These are phyloP conservation scores for Clinocottus analis DNA, from an alignment of 2,113 vertebrate species.

Conservation along the genomic window DNA sequence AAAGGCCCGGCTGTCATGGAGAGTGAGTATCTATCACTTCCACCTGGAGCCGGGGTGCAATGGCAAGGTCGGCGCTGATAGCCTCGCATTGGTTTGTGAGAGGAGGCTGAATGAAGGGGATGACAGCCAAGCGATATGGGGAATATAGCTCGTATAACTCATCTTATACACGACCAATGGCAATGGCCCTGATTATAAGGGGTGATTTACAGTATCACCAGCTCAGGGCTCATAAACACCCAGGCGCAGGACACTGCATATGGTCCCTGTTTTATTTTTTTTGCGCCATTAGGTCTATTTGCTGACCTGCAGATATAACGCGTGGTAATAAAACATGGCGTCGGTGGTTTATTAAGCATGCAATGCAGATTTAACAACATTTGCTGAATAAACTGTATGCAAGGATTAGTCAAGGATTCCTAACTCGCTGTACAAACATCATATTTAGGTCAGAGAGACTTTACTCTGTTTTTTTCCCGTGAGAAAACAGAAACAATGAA, in stretches of 20 bases:
- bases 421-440: slow-evolving; percentile 22
- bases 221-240: slow-evolving; percentile 77
- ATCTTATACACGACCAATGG: slow-evolving; percentile 71
- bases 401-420: slow-evolving; percentile 19
- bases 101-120: slow-evolving; percentile 66
- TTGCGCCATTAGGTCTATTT: slow-evolving; percentile 79
- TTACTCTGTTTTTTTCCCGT: not conserved
- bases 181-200: slow-evolving; percentile 80
- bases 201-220: slow-evolving; percentile 74
- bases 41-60: slow-evolving; percentile 74
- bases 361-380: slow-evolving; percentile 56
- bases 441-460: slow-evolving; percentile 5
- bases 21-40: slow-evolving; percentile 82
- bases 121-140: slow-evolving; percentile 73
- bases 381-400: slow-evolving; percentile 50
- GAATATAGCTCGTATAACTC: slow-evolving; percentile 80
- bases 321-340: slow-evolving; percentile 58
- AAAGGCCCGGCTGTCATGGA: slow-evolving; percentile 70
- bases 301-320: slow-evolving; percentile 75
- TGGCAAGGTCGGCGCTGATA: slow-evolving; percentile 81
- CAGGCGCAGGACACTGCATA: slow-evolving; percentile 70
- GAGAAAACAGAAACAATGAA: not conserved
- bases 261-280: slow-evolving; percentile 76
- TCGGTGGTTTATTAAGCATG: slow-evolving; percentile 68
- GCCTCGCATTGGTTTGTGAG: slow-evolving; percentile 58